Evolutionary conservation across 64 coral and sea anemone genomes (phyloP), one percentile per base, ranked within the genome.

Genomic region (Catalaphyllia jardinei): DNA sequence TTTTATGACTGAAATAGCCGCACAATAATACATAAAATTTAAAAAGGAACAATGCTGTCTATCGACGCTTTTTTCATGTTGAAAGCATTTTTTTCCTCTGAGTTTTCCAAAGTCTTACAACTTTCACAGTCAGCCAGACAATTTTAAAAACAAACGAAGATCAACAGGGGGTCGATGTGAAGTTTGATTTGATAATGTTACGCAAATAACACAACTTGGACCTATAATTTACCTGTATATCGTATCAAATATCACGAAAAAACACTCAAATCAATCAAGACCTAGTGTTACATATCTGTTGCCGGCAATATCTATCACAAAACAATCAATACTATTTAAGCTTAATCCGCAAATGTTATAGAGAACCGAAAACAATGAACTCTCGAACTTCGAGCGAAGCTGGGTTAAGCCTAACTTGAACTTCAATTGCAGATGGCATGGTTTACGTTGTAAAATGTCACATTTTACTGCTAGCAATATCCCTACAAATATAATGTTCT

Each of bases 261-360:
- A 69, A n/a, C 24, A 27, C 20, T 69, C 22, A 69, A 67, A 67
- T 62, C 19, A 30, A 39, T 62, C 59, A 61, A 63, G 57, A 46
- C 11, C 30, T 10, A 8, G 29, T 16, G 42, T 3, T 10, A 42
- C 1, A 83, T 42, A 9, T 14, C 8, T 42, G 25, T 27, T 27
- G 65, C 24, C 65, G 61, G 61, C 62, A 63, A 46, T 67, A 83
- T 63, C 81, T 29, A 85, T 85, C 52, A 50, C 61, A 17, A 35
- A 71, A 17, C 62, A 18, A 51, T 85, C 63, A 85, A 49, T 20
- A 63, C 81, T 50, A 30, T 19, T 22, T 22, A 46, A 46, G 42
- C 42, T 46, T 46, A 67, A 69, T 85, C 33, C 11, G 62, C 22
- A 69, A 69, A 65, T 65, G 22, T 25, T 12, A 69, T 39, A 8